These are phyloP conservation scores for Barnardius zonarius DNA, from an alignment of 2,113 vertebrate species.

Conservation along the genomic window DNA sequence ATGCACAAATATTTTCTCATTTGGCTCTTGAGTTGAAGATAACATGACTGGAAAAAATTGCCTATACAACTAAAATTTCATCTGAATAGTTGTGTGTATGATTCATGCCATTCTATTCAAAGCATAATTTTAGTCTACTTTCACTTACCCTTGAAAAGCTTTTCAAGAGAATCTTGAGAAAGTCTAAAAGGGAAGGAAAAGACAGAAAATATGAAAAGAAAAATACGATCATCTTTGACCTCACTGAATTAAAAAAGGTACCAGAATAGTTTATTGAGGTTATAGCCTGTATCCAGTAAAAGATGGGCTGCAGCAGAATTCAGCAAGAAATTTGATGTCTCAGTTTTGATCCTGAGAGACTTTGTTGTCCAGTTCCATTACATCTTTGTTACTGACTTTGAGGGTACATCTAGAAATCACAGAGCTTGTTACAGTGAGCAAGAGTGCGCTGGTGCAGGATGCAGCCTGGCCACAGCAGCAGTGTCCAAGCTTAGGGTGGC, in stretches of 20 bases:
- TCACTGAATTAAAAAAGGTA: not conserved
- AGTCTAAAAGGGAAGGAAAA: not conserved
- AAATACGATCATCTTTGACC: not conserved
- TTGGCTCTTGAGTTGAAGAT: not conserved
- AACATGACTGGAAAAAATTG: not conserved
- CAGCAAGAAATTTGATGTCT: not conserved
- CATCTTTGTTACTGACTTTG: not conserved
- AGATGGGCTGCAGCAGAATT: not conserved
- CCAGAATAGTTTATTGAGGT: not conserved
- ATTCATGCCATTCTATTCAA: constrained; percentile 23
- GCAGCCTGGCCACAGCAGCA: accelerated
- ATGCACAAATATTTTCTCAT: constrained; percentile 32
- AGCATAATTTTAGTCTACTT: constrained; percentile 27
- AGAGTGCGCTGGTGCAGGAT: not conserved
- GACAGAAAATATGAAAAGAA: not conserved
- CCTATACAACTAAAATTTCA: constrained; percentile 10
- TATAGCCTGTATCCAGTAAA: not conserved
- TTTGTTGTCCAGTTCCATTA: not conserved
- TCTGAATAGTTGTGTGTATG: not conserved
- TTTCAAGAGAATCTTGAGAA: not conserved
- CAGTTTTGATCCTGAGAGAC: not conserved
- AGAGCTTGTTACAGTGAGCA: accelerated
- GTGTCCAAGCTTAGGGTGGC: not conserved
- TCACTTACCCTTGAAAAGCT: constrained; percentile 21
- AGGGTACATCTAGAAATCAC: not conserved